Evolutionary conservation across 1,140 invertebrate species (phyloP), one percentile per base, ranked within the genome.

Genomic region (Ceratosolen fusciceps): DNA sequence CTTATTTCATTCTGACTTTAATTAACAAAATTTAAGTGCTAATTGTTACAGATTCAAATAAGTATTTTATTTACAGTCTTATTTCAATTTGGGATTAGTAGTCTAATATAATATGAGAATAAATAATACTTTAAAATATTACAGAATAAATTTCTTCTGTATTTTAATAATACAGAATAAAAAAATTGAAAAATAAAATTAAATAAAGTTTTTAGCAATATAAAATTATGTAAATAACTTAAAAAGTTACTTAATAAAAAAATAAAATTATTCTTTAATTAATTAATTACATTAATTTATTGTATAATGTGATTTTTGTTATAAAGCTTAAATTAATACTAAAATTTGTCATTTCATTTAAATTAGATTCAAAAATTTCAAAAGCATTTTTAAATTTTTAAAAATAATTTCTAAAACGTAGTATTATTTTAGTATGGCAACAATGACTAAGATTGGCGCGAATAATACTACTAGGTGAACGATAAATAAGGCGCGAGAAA

Each of bases 381-480:
- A n/a, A 2, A 10, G 24, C 0, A 31, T 14, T 74, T 2, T 7
- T 68, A 43, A 43, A 29, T n/a, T 3, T 7, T 8, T 1, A 4
- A 56, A 56, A 56, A 56, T 56, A 24, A 56, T 24, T n/a, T n/a
- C n/a, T n/a, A n/a, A 26, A 56, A 26, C 5, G 10, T n/a, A 65
- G 37, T n/a, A 65, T 9, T n/a, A 9, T 37, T n/a, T 62, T 19
- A 43, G 37, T 43, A 4, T 67, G 58, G 77, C 19, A 54, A 60
- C 70, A 62, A 0, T 73, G 70, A 9, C n/a, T 24, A 14, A 21
- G 26, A 79, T 79, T 79, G 78, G 78, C 78, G 78, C 78, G 78
- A 79, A 79, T 19, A 79, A 68, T 65, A 52, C 24, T 52, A 16
- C 54, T 49, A 9, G 19, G 0, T 16, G 4, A 47, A 19, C 21